Percentiles rank a stretch among this genome's conserved stretches.
phyloP scores from a whole-genome alignment of 2,113 vertebrate species.

The Perca fluviatilis region DNA sequence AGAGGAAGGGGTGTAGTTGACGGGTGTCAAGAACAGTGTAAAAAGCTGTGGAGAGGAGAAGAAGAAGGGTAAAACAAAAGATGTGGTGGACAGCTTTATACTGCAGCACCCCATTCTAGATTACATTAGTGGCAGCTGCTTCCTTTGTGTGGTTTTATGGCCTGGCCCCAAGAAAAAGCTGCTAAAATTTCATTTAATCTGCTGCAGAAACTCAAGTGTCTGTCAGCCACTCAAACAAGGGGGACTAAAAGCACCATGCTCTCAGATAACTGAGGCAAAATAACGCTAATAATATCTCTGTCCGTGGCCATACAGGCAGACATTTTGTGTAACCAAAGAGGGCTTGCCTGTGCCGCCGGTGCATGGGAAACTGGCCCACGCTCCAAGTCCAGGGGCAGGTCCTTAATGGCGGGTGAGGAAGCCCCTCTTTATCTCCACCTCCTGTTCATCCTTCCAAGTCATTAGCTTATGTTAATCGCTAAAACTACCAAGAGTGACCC shows the following conservation, averaged over 20 bases:
- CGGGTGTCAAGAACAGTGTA: constrained; percentile 68
- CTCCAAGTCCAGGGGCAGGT: constrained; percentile 70
- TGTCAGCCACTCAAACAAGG: constrained; percentile 89
- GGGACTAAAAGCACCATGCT: constrained; percentile 90
- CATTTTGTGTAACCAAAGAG: constrained; percentile 91
- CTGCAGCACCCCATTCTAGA: constrained; percentile 81
- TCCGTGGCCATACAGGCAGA: constrained; percentile 76
- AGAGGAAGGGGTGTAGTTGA: constrained; percentile 65
- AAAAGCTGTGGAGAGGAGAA: constrained; percentile 70
- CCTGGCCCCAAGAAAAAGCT: constrained; percentile 85
- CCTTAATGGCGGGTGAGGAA: constrained; percentile 62
- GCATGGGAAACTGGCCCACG: constrained; percentile 82
- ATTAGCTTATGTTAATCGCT: constrained; percentile 82
- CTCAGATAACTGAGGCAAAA: constrained; percentile 91
- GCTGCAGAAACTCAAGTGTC: constrained; percentile 90
- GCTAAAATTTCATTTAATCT: constrained; percentile 97
- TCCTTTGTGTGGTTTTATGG: constrained; percentile 89
- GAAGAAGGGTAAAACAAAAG: constrained; percentile 77
- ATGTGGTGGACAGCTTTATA: constrained; percentile 78
- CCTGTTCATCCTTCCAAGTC: constrained; percentile 76
- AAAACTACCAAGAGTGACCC: constrained; percentile 74
- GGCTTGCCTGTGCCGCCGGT: constrained; percentile 59
- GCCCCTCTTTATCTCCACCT: constrained; percentile 73
- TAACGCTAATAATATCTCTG: constrained; percentile 90
- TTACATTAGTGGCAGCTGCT: constrained; percentile 93